Evolutionary conservation across 2,888 invertebrate species (phyloP).

Genomic region (Dorcus parallelipipedus): DNA sequence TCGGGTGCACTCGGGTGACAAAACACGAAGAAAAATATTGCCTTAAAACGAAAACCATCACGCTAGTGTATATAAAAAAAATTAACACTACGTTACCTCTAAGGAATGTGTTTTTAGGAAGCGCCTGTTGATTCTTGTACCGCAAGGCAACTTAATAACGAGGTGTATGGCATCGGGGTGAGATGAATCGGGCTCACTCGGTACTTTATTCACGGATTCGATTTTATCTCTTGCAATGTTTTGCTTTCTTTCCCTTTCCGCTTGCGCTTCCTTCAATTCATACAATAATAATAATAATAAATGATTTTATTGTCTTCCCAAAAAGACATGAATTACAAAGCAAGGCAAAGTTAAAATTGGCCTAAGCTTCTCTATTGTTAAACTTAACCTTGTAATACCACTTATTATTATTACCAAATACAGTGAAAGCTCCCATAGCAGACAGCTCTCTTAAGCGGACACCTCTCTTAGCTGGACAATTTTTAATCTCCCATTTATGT

Average conservation of each 20-base stretch:
- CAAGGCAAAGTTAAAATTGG: no score
- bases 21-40: slow-evolving; percentile 92
- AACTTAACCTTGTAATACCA: neutral
- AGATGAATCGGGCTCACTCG: slow-evolving; percentile 71
- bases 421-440: no score
- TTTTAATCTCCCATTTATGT: no score
- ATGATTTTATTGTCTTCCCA: no score
- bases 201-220: slow-evolving; percentile 62
- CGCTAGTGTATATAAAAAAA: neutral
- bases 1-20: slow-evolving; percentile 91
- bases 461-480: no score
- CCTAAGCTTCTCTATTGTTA: neutral
- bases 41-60: slow-evolving; percentile 58
- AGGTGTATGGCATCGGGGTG: slow-evolving; percentile 73
- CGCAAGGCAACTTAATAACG: slow-evolving; percentile 88
- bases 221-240: slow-evolving; percentile 67
- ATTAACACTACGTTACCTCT: slow-evolving; percentile 57
- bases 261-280: slow-evolving; percentile 40
- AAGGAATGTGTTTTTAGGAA: slow-evolving; percentile 79
- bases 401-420: neutral
- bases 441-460: no score
- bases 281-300: no score
- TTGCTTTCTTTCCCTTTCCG: slow-evolving; percentile 48
- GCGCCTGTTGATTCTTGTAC: slow-evolving; percentile 81
- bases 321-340: no score